A percentile compares a stretch with the other conserved stretches of the same genome.
These are phyloP conservation scores for Nycticebus coucang DNA, from an alignment of 2,113 vertebrate genomes.

Conservation along the genomic window DNA sequence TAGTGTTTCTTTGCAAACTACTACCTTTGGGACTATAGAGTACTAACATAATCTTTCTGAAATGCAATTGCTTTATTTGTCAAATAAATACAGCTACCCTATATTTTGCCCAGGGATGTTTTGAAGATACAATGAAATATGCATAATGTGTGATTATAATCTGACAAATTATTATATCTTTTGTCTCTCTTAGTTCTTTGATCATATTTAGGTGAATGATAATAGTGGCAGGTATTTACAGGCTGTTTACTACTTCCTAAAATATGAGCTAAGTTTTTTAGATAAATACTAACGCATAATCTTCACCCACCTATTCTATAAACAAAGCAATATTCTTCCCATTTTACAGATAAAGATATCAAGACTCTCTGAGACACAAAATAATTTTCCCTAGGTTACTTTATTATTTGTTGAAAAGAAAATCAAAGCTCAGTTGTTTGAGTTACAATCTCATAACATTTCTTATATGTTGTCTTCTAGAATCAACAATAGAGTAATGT, in stretches of 20 bases:
- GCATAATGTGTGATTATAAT: constrained; percentile 17
- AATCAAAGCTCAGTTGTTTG: background rate
- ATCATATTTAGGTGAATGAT: background rate
- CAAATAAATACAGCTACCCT: background rate
- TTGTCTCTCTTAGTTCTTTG: background rate
- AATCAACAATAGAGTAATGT: background rate
- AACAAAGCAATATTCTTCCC: background rate
- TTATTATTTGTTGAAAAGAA: background rate
- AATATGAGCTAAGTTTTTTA: background rate
- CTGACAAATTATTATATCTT: constrained; percentile 7
- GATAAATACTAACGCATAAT: background rate
- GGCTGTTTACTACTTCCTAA: background rate
- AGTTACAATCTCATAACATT: background rate
- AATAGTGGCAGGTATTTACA: background rate
- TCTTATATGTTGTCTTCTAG: background rate
- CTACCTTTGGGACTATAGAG: background rate
- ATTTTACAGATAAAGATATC: background rate
- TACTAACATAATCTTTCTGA: constrained; percentile 34
- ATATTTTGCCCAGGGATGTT: constrained; percentile 7
- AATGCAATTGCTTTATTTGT: constrained; percentile 7
- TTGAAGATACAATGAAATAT: constrained; percentile 57
- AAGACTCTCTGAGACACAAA: background rate
- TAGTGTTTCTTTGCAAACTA: constrained; percentile 28
- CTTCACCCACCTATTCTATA: background rate
- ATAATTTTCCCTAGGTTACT: background rate